Conservation (phyloP, 2,888 invertebrate species). For the Pogonocherus hispidulus region DNA sequence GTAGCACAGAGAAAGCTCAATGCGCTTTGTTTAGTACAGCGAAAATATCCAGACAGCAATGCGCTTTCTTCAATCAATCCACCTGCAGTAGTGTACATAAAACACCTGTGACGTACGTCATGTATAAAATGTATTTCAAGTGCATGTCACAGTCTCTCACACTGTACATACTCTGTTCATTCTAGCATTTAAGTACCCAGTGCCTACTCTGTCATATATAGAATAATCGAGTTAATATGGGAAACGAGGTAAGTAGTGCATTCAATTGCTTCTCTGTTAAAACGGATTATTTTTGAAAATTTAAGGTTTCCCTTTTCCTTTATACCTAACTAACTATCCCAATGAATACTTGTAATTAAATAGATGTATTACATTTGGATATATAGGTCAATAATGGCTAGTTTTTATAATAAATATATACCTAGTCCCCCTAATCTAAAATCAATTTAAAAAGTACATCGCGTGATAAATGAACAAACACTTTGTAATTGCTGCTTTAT, state of each 20-base stretch:
- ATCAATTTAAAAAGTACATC: constrained; percentile 11
- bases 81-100: constrained; percentile 43
- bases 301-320: not conserved
- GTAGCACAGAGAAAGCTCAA: constrained; percentile 20
- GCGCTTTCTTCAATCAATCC: constrained; percentile 49
- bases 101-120: constrained; percentile 37
- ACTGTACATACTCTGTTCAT: constrained; percentile 4
- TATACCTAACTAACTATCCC: too few species aligned
- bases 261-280: not conserved
- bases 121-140: constrained; percentile 25
- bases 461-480: not conserved
- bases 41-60: constrained; percentile 41
- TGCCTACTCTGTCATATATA: constrained; percentile 18
- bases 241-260: constrained; percentile 26
- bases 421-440: not conserved
- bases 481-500: constrained; percentile 9
- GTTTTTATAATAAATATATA: not conserved
- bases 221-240: constrained; percentile 15
- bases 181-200: constrained; percentile 29
- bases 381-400: not conserved
- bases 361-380: not conserved
- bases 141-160: constrained; percentile 25
- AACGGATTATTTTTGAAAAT: not conserved
- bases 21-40: constrained; percentile 27
- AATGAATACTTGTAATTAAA: too few species aligned